These are phyloP conservation scores for Rhabdomys dilectus DNA, from an alignment of 2,113 vertebrate species.

Conservation along the genomic window DNA sequence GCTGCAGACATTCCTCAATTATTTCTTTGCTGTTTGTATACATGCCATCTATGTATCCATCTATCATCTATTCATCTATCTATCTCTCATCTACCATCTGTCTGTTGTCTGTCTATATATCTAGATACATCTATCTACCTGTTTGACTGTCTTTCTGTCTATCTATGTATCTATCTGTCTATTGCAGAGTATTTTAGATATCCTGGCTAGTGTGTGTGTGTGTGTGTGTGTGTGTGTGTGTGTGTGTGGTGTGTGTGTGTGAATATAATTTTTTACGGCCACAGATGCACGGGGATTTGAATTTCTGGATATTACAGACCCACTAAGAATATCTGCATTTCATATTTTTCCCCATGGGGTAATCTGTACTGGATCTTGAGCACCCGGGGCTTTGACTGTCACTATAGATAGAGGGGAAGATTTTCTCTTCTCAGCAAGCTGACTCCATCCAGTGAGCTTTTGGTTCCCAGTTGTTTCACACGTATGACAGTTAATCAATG, in stretches of 20 bases:
- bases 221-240: too few relatives aligned
- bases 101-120: not conserved
- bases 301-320: not conserved
- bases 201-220: too few relatives aligned
- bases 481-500: slow-evolving; percentile 66
- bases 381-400: not conserved
- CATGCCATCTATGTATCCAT: not conserved
- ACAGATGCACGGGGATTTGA: not conserved
- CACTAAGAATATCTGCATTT: not conserved
- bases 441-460: slow-evolving; percentile 9
- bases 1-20: not conserved
- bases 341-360: not conserved
- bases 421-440: not conserved
- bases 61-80: not conserved
- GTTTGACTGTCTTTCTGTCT: not conserved
- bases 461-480: slow-evolving; percentile 53
- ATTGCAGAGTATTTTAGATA: not conserved
- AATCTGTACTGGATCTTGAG: not conserved
- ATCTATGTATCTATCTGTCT: not conserved
- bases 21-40: not conserved
- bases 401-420: not conserved
- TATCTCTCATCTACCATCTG: not conserved
- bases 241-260: too few relatives aligned
- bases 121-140: too few relatives aligned
- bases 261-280: slow-evolving; percentile 4